These are phyloP conservation scores for Magallana nippona DNA, from an alignment of 2,888 invertebrate species.

Conservation along the genomic window DNA sequence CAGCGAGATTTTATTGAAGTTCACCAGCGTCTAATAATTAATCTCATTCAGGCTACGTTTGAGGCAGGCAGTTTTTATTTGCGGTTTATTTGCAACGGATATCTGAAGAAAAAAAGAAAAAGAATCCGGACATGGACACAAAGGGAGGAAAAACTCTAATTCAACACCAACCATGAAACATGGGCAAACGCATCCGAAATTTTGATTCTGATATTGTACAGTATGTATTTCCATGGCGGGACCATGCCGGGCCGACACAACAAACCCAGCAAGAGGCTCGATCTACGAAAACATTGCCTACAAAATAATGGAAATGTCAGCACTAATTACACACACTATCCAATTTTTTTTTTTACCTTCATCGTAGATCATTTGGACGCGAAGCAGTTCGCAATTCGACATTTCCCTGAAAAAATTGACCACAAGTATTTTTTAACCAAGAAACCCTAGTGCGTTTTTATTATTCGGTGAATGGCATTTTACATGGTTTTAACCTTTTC, in stretches of 20 bases:
- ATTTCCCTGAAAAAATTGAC: conserved; percentile 21
- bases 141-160: neutral
- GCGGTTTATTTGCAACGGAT: neutral
- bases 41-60: neutral
- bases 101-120: too few relatives aligned
- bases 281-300: conserved; percentile 1
- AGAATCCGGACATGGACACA: neutral
- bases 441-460: neutral
- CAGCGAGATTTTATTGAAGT: neutral
- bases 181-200: neutral
- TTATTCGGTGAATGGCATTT: neutral
- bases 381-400: neutral
- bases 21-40: neutral
- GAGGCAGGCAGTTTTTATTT: neutral
- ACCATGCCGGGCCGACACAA: conserved; percentile 6
- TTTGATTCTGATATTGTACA: conserved; percentile 11
- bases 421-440: conserved; percentile 19
- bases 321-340: conserved; percentile 27
- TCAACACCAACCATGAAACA: neutral
- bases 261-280: conserved; percentile 5
- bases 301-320: conserved; percentile 27
- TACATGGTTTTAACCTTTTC: too few relatives aligned
- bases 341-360: conserved; percentile 15
- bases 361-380: conserved; percentile 18
- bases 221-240: conserved; percentile 9